Evolutionary conservation across 2,797 vertebrate genomes (phyloP), one percentile per base, ranked within the genome.

Genomic region (Thalassophryne amazonica): DNA sequence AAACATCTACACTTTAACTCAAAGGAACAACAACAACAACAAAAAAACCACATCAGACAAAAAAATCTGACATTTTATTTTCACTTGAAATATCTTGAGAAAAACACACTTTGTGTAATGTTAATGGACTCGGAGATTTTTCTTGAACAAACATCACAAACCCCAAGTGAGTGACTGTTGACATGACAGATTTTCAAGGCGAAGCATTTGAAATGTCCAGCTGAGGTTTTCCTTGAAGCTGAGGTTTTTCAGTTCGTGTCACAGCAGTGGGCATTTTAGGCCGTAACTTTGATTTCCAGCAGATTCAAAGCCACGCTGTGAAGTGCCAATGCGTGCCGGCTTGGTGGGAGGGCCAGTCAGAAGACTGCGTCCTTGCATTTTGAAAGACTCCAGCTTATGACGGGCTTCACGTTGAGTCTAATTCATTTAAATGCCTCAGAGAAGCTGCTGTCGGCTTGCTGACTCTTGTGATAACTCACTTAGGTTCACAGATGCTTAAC

Each of bases 401-500:
- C n/a, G 15, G 27, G 48, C 30, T 54, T 68, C 62, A 25, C 60
- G 72, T 70, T 79, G 76, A 83, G 58, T 21, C 58, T 80, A 74
- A 84, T 74, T 47, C 36, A 8, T 47, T 24, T 35, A 69, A 68
- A 67, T 34, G 66, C 38, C 56, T 72, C 21, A n/a, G 76, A 72
- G 76, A 63, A 61, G 63, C 30, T 21, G 32, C 63, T 62, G 84
- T 78, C 81, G 58, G 50, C 74, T 75, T 10, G 49, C 52, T 40
- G 79, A 73, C 79, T 40, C 60, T 7, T 21, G 56, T 69, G 72
- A 78, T 83, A 81, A 76, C 59, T 38, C 32, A 12, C 68, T 68
- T 60, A 32, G 6, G 65, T 77, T 56, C 52, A 45, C 49, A 23
- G 6, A 15, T 16, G 29, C 46, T 35, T 38, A 48, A 47, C 53